Percentiles rank a stretch among this genome's conserved stretches.
phyloP scores from a whole-genome alignment of 2,888 invertebrate genomes.

The Sphecodes monilicornis region DNA sequence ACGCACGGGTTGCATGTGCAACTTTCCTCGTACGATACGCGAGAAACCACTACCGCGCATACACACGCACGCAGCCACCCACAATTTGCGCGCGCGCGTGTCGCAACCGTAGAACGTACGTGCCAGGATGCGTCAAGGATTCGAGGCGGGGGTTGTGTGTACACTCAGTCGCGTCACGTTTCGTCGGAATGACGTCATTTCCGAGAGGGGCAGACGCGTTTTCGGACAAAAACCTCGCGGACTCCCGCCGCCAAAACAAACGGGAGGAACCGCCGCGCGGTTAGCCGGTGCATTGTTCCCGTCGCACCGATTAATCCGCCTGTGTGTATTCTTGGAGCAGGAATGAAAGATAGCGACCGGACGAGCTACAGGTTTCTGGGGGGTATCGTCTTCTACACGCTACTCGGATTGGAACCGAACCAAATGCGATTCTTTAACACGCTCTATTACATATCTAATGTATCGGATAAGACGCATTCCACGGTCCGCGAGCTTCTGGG shows the following conservation, averaged over 20 bases:
- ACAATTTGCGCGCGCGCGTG: neutral
- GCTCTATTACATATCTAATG: neutral
- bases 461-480: neutral
- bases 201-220: slow-evolving; percentile 23
- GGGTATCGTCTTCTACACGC: neutral
- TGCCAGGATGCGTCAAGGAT: neutral
- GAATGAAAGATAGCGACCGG: neutral
- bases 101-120: neutral
- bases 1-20: slow-evolving; percentile 1
- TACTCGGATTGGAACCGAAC: neutral
- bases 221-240: slow-evolving; percentile 45
- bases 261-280: slow-evolving; percentile 35
- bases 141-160: neutral
- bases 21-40: slow-evolving; percentile 6
- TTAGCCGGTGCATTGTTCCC: slow-evolving; percentile 22
- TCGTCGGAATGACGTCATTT: slow-evolving; percentile 36
- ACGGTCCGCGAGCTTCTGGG: neutral
- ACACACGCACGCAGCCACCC: neutral
- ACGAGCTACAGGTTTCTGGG: slow-evolving; percentile 10
- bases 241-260: slow-evolving; percentile 42
- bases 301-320: neutral
- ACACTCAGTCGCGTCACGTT: slow-evolving; percentile 29
- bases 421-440: neutral
- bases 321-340: neutral
- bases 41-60: neutral